Base-by-base conservation (phyloP, 1,140 invertebrate genomes). In the Bombus ignitus region DNA sequence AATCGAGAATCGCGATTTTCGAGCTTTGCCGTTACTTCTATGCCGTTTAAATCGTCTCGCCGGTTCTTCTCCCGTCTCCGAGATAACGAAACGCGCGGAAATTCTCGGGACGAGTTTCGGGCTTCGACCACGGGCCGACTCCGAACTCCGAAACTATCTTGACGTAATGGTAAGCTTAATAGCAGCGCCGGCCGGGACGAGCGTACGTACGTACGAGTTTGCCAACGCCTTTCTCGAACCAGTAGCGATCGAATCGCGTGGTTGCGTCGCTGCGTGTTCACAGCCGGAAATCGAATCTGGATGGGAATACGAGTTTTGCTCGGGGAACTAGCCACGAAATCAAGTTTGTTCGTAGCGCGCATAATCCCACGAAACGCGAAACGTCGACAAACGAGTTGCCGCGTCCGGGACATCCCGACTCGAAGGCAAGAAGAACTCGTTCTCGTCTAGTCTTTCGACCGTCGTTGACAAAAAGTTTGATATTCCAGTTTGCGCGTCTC, bases 241-340 rank as follows among this genome's bases (percentile, higher is more conserved):
- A 83, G 89, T 85, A 73, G 77, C 87, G 91, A 90, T 66, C 35
- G 15, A 53, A 18, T 85, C 91, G 91, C 90, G 92, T 92, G 25
- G 59, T n/a, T 28, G 59, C 59, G 59, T n/a, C 59, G 59, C 59
- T 32, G 25, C 77, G 73, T 59, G 75, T 86, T 90, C 80, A 72
- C 88, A 83, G 74, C 65, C 86, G 42, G 84, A 87, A 89, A 83
- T 86, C 65, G 81, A 81, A 89, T 89, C 91, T 57, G 85, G 87
- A 91, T 88, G 77, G 59, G 74, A 53, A 84, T 87, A 78, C 92
- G 85, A 88, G 92, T 92, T 93, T 90, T 8, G 89, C 73, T 78
- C 86, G 84, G 88, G 86, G 88, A 92, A 83, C 88, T 87, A 88
- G 78, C 86, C 87, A 42, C 78, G 86, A 92, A 92, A 93, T 93